phyloP scores from a whole-genome alignment of 1,140 invertebrate species.

The Cydia pomonella region DNA sequence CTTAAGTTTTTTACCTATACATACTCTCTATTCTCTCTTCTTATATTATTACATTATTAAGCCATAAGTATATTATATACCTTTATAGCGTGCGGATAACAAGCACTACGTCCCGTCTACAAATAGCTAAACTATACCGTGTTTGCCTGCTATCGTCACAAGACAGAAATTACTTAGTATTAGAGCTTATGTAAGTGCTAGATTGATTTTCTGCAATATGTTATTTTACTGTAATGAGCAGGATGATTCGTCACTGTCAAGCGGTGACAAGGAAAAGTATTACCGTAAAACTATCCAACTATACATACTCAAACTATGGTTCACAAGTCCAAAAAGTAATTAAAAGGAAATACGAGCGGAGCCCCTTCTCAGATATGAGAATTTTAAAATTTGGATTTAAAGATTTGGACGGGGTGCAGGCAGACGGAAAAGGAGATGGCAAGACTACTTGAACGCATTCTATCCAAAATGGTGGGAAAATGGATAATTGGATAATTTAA shows the following conservation, averaged over 20 bases:
- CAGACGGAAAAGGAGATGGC: no score
- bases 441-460: no score
- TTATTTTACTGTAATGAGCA: not conserved
- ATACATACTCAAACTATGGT: no score
- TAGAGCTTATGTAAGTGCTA: not conserved
- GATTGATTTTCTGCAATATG: conserved; percentile 1
- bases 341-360: no score
- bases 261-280: not conserved
- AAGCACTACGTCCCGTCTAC: not conserved
- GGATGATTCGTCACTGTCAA: not conserved
- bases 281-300: no score
- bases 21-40: not conserved
- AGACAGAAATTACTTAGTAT: not conserved
- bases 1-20: no score
- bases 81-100: not conserved
- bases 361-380: no score
- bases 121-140: not conserved
- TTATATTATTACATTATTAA: not conserved
- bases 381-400: no score
- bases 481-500: no score
- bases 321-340: no score
- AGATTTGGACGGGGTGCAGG: no score
- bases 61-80: not conserved
- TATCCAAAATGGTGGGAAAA: no score
- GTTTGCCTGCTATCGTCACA: not conserved